Evolutionary conservation across 37 sponge, comb jelly and placozoan genomes (phyloP).

Genomic region (Aplysina aerophoba): DNA sequence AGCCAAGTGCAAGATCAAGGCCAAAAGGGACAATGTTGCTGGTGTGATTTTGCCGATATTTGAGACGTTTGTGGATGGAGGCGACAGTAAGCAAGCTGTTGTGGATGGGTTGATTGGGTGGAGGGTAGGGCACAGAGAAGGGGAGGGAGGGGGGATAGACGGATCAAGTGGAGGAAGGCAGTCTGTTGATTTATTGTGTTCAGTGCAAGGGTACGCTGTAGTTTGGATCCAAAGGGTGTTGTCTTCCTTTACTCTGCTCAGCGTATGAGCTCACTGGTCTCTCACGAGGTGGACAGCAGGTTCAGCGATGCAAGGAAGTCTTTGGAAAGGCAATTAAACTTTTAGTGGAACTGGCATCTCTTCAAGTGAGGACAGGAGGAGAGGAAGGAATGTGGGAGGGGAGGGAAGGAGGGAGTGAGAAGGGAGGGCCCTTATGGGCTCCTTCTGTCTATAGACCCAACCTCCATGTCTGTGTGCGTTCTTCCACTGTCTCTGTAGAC

Average conservation of each 20-base stretch:
- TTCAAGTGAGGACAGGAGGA: slow-evolving; percentile 72
- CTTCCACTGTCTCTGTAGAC: slow-evolving; percentile 61
- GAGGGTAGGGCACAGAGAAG: no score
- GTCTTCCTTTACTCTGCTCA: slow-evolving; percentile 6
- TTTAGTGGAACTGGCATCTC: slow-evolving; percentile 91
- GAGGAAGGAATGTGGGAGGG: no score
- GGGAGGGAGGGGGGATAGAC: no score
- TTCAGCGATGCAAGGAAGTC: slow-evolving; percentile 90
- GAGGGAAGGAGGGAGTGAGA: no score
- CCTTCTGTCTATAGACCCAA: no score
- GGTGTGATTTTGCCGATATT: slow-evolving; percentile 89
- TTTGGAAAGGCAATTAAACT: slow-evolving; percentile 91
- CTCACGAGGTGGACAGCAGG: slow-evolving; percentile 94
- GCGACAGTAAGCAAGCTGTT: slow-evolving; percentile 82
- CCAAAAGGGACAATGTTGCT: slow-evolving; percentile 96
- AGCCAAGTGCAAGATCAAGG: slow-evolving; percentile 86
- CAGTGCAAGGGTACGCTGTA: not conserved
- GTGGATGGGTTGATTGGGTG: slow-evolving; percentile 3
- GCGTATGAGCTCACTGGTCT: slow-evolving; percentile 90
- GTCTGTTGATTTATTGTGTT: not conserved
- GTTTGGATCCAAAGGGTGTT: not conserved
- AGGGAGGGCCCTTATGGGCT: no score
- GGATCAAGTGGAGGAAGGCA: slow-evolving; percentile 42
- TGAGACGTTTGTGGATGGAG: slow-evolving; percentile 84
- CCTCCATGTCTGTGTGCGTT: not conserved